Evolutionary conservation across 2,113 vertebrate species (phyloP).

Genomic region (Hepsetus odoe): DNA sequence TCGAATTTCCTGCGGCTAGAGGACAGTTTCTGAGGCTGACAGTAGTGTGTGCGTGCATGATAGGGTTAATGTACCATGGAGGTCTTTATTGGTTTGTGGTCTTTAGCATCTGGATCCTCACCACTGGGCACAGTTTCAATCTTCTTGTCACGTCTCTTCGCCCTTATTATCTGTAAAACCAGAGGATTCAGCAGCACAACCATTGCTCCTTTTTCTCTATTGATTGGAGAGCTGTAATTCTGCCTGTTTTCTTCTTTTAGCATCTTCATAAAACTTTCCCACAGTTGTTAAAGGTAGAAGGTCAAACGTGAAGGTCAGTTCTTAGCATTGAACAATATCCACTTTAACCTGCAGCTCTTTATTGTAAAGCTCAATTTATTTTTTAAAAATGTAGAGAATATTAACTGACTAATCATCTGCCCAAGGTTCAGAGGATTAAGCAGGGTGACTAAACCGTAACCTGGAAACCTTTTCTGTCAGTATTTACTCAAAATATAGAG

Average conservation of each 20-base stretch:
- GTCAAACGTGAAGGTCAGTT: neutral
- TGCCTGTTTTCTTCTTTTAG: neutral
- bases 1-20: neutral
- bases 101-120: constrained; percentile 34
- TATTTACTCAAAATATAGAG: no score
- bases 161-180: constrained; percentile 36
- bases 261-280: neutral
- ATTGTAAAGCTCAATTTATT: no score
- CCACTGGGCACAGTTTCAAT: constrained; percentile 29
- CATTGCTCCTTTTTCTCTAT: neutral
- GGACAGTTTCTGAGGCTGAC: neutral
- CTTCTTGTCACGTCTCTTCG: constrained; percentile 15
- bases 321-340: no score
- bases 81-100: constrained; percentile 39
- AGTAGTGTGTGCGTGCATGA: constrained; percentile 1
- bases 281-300: neutral
- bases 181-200: constrained; percentile 1
- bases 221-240: neutral
- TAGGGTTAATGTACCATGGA: constrained; percentile 48
- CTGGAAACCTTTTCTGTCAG: no score
- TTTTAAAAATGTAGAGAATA: neutral
- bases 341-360: no score
- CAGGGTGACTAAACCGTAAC: no score
- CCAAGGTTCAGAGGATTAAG: neutral
- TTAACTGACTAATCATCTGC: neutral